phyloP scores from a whole-genome alignment of 2,888 invertebrate species.

The Drosophila subquinaria region DNA sequence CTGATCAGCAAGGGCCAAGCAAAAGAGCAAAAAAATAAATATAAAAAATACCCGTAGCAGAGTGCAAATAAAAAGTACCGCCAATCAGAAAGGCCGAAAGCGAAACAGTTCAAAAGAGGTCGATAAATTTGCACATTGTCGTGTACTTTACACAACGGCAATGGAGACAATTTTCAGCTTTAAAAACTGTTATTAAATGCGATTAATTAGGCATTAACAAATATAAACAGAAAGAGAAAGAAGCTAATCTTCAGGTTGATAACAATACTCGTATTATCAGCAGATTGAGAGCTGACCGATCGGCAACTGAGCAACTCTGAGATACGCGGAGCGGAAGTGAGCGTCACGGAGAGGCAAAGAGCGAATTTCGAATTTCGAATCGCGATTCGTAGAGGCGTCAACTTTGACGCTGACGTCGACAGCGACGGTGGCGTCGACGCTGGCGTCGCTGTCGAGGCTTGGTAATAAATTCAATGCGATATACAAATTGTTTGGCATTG shows the following conservation, averaged over 20 bases:
- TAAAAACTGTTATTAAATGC: slow-evolving; percentile 16
- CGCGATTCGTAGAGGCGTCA: slow-evolving; percentile 20
- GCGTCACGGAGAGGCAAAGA: slow-evolving; percentile 45
- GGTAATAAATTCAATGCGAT: slow-evolving; percentile 73
- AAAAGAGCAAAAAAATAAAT: slow-evolving; percentile 2
- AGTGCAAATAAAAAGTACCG: slow-evolving; percentile 60
- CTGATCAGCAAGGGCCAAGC: slow-evolving; percentile 27
- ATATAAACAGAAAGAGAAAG: slow-evolving; percentile 7
- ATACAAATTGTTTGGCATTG: slow-evolving; percentile 73
- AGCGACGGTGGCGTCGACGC: slow-evolving; percentile 14
- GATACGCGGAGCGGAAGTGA: slow-evolving; percentile 48
- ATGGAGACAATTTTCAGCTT: slow-evolving; percentile 3
- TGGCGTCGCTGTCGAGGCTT: slow-evolving; percentile 21
- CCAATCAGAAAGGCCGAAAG: slow-evolving; percentile 7
- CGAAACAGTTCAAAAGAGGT: slow-evolving; percentile 46
- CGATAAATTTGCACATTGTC: slow-evolving; percentile 41
- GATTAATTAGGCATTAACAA: slow-evolving; percentile 24
- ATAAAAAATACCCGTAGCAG: slow-evolving; percentile 46
- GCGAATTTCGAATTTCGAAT: slow-evolving; percentile 27
- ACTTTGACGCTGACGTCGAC: slow-evolving; percentile 23
- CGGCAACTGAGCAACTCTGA: slow-evolving; percentile 13
- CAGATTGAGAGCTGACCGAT: slow-evolving; percentile 36
- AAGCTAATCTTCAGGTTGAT: slow-evolving; percentile 35
- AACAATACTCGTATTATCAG: slow-evolving; percentile 41
- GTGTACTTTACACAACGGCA: slow-evolving; percentile 62